Evolutionary conservation across 2,797 vertebrate species (phyloP), one percentile per base, ranked within the genome.

Genomic region (Crocidura indochinensis): DNA sequence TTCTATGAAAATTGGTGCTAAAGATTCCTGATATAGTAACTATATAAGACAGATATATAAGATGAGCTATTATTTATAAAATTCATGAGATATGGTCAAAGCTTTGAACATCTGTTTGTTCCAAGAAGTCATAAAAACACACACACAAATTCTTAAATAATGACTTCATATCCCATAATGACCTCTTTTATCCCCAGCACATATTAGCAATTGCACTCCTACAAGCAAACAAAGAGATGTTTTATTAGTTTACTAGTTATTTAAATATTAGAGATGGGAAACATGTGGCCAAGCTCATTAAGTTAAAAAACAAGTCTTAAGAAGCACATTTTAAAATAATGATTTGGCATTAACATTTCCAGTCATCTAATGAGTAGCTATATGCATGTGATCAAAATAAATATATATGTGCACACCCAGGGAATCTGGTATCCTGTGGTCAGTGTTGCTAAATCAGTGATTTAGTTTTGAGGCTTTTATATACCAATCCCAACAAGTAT

Each of bases 111-210:
- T 77, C 60, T 62, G 9, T 68, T 67, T 91, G 86, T 76, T 90
- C 76, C 64, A 38, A 27, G 38, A 90, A 75, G 29, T 26, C 62
- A 19, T 60, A 17, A 29, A 67, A 56, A 76, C 81, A 38, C 38
- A 38, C 38, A 38, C n/a, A 84, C 68, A 77, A 38, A 87, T 19
- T 75, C 29, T 73, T 75, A 62, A 94, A 85, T 60, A 76, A 79
- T 49, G 74, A 79, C 31, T 44, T 76, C 80, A 46, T 90, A 46
- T 26, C 76, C 38, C 22, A 38, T 15, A 72, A 47, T 75, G 81
- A 87, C 88, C 60, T 46, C 49, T 51, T 7, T 77, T 81, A 69
- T 73, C 14, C 53, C 38, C 56, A 29, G 65, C 31, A 67, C 77
- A 53, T 67, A 31, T 44, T 24, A 84, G 15, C 38, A 53, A n/a